A percentile compares a stretch with the other conserved stretches of the same genome.
These are phyloP conservation scores for Sceloporus tristichus DNA, from an alignment of 2,113 vertebrate species.

Conservation along the genomic window DNA sequence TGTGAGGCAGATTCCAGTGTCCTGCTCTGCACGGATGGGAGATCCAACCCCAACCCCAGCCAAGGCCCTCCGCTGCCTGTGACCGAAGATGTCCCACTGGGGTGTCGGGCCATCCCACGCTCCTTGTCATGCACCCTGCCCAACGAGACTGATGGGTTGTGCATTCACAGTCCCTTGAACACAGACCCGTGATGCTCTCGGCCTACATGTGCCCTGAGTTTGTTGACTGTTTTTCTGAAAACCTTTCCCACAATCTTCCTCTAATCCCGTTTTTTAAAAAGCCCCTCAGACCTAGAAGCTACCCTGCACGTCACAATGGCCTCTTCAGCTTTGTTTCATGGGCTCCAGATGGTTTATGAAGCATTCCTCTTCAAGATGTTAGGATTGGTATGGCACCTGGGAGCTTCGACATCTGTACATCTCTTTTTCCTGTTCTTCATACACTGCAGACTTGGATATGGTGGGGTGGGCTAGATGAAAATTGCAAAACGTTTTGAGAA, in stretches of 20 bases:
- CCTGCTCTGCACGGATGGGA: conserved; percentile 85
- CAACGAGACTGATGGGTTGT: conserved; percentile 36
- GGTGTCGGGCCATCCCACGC: conserved; percentile 62
- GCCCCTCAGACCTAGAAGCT: neutral
- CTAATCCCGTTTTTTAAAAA: neutral
- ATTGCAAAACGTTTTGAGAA: neutral
- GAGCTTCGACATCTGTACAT: neutral
- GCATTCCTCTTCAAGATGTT: neutral
- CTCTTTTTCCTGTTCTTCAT: neutral
- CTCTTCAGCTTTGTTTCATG: neutral
- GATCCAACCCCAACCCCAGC: conserved; percentile 53
- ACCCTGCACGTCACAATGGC: accelerated
- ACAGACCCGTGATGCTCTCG: conserved; percentile 52
- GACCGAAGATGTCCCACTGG: conserved; percentile 52
- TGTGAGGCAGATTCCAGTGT: conserved; percentile 97
- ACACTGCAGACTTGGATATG: neutral
- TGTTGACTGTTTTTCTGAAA: neutral
- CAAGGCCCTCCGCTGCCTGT: conserved; percentile 47
- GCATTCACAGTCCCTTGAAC: conserved; percentile 66
- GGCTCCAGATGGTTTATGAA: neutral
- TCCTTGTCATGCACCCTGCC: conserved; percentile 67
- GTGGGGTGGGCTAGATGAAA: no score
- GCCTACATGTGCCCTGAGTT: neutral
- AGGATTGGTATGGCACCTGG: neutral
- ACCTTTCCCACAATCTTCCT: neutral